A percentile compares a stretch with the other conserved stretches of the same genome.
Evolutionary conservation across 2,888 invertebrate genomes (phyloP).

Genomic region (Nymphalis c-album): DNA sequence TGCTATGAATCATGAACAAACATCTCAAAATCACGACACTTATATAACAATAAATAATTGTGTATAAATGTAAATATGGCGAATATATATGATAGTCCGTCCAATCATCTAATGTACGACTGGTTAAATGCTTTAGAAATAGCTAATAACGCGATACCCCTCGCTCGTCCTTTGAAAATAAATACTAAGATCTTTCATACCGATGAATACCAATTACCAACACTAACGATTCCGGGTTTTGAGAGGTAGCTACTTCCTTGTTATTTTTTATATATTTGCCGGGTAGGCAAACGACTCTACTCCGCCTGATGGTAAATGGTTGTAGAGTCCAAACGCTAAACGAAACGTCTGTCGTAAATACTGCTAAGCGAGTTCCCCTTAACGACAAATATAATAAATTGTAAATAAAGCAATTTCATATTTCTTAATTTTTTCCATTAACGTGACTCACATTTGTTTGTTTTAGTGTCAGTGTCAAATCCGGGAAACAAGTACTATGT

Average conservation of each 20-base stretch:
- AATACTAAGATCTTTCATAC: no score
- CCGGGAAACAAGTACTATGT: neutral
- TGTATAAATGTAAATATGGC: conserved; percentile 26
- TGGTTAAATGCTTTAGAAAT: neutral
- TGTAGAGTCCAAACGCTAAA: no score
- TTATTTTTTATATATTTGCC: no score
- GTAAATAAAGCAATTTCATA: neutral
- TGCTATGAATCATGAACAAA: conserved; percentile 32
- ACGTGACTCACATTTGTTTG: neutral
- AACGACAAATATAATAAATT: neutral
- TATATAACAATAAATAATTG: conserved; percentile 23
- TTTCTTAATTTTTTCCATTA: neutral
- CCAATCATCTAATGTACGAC: neutral
- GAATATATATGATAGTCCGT: conserved; percentile 26
- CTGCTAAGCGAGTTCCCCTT: conserved; percentile 7
- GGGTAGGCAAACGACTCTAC: no score
- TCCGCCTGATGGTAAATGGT: no score
- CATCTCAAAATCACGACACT: conserved; percentile 31
- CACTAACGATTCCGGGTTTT: no score
- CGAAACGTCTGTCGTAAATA: neutral
- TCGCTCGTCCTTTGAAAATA: no score
- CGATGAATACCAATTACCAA: no score
- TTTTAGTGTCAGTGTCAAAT: neutral
- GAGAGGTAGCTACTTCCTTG: no score
- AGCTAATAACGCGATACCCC: no score